Conservation (phyloP, 2,113 vertebrate species). For the Eulemur rufifrons region DNA sequence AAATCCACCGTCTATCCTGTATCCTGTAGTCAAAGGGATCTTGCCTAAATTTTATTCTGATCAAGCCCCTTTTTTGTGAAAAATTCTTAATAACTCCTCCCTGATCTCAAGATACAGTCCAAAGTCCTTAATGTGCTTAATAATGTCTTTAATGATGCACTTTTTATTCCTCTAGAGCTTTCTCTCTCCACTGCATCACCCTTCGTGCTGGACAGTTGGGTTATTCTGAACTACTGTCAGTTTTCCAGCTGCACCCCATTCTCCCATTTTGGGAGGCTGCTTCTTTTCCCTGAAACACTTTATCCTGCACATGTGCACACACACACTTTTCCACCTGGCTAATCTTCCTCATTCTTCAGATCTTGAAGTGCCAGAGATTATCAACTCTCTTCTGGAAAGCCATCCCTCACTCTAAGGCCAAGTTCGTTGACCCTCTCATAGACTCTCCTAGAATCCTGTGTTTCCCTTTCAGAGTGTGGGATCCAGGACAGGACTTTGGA, state of each 20-base stretch:
- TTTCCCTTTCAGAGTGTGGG: background rate
- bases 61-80: conserved; percentile 19
- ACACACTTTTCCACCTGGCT: background rate
- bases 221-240: background rate
- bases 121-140: background rate
- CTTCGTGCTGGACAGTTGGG: background rate
- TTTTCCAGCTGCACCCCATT: background rate
- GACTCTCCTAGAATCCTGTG: background rate
- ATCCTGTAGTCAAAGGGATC: background rate
- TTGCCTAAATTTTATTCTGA: background rate
- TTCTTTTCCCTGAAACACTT: background rate
- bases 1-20: background rate
- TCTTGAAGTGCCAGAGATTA: background rate
- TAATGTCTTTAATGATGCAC: background rate
- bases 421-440: background rate
- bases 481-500: background rate
- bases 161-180: background rate
- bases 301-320: background rate
- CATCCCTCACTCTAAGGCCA: background rate
- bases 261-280: background rate
- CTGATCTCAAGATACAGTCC: background rate
- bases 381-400: background rate
- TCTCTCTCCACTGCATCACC: background rate
- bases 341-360: background rate
- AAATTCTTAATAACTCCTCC: background rate